Percentiles rank a stretch among this genome's conserved stretches.
Conservation (phyloP, 2,113 vertebrate genomes). For the Dryoscopus gambensis region DNA sequence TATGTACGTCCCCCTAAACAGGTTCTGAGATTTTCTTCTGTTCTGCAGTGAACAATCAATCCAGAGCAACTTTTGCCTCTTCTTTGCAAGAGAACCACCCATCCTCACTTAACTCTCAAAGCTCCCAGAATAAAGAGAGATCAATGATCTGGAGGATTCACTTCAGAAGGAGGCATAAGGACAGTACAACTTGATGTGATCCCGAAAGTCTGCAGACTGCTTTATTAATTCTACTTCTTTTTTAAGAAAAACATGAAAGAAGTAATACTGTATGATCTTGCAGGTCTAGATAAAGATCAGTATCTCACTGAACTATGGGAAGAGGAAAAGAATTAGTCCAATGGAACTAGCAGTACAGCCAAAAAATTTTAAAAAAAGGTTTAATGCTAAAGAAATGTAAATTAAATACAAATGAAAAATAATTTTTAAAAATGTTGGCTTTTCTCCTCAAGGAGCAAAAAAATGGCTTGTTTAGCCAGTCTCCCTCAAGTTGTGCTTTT, state of each 20-base stretch:
- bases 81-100: not conserved
- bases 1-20: fast-evolving
- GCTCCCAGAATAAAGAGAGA: not conserved
- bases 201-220: not conserved
- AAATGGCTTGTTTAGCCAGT: not conserved
- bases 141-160: not conserved
- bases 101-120: not conserved
- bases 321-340: not conserved
- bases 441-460: not conserved
- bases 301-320: not conserved
- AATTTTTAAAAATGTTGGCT: too few species aligned
- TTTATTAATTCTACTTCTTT: not conserved
- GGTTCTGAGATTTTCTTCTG: not conserved
- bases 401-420: not conserved
- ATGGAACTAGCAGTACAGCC: not conserved
- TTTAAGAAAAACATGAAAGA: not conserved
- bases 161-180: not conserved
- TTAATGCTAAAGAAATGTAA: not conserved
- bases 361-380: not conserved
- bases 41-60: not conserved
- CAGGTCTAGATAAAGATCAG: not conserved
- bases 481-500: not conserved
- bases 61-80: not conserved
- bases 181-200: not conserved
- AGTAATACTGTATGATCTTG: not conserved